Percentiles rank a stretch among this genome's conserved stretches.
phyloP scores from a whole-genome alignment of 1,140 invertebrate species.

The Psix sp. region DNA sequence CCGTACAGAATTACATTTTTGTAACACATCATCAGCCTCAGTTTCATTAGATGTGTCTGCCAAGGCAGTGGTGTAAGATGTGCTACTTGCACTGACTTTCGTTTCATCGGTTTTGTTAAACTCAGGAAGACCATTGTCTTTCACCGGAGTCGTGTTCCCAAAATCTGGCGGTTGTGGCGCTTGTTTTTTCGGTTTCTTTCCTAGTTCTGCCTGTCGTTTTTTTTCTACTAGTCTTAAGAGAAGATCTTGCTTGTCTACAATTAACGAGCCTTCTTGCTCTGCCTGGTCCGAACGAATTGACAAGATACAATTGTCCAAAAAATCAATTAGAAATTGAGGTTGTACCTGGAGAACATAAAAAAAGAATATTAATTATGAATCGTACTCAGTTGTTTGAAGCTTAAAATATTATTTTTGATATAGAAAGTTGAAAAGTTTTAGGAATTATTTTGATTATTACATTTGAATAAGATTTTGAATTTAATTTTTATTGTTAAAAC shows the following conservation, averaged over 20 bases:
- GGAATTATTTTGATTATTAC: no score
- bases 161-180: conserved; percentile 75
- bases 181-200: conserved; percentile 71
- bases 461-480: no score
- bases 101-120: conserved; percentile 55
- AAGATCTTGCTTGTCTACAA: conserved; percentile 80
- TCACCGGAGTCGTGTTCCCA: conserved; percentile 65
- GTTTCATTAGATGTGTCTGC: conserved; percentile 36
- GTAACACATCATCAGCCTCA: conserved; percentile 26
- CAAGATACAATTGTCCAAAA: conserved; percentile 83
- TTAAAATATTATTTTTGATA: no score
- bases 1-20: conserved; percentile 41
- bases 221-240: conserved; percentile 81
- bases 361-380: not conserved
- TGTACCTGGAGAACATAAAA: conserved; percentile 77
- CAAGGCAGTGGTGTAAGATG: conserved; percentile 59
- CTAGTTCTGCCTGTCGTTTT: conserved; percentile 76
- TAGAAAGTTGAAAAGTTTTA: no score
- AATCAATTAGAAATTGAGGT: conserved; percentile 83
- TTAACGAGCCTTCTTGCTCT: conserved; percentile 74
- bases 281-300: conserved; percentile 78
- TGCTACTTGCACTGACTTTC: conserved; percentile 55
- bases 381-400: no score
- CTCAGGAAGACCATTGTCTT: conserved; percentile 57
- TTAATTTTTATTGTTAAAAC: no score